Conservation (phyloP, 2,113 vertebrate genomes). For the Columbina picui region DNA sequence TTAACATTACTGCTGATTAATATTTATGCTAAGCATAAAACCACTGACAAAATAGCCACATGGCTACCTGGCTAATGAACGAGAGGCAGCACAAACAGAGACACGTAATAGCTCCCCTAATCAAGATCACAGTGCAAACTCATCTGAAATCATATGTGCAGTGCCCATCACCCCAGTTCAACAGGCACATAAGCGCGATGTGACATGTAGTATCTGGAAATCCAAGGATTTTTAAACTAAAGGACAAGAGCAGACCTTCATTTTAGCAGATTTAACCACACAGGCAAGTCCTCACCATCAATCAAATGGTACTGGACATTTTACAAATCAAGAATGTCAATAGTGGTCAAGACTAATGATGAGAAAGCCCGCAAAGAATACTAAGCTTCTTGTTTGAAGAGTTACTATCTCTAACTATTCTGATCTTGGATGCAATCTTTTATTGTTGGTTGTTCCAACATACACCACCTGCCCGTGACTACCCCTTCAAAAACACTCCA, state of each 20-base stretch:
- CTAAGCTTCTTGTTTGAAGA: neutral
- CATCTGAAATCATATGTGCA: neutral
- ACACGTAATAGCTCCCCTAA: neutral
- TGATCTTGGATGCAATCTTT: neutral
- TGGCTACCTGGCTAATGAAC: neutral
- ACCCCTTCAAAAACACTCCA: neutral
- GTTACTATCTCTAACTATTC: neutral
- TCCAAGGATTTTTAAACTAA: neutral
- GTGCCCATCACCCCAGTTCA: neutral
- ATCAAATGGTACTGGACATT: neutral
- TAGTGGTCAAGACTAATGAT: neutral
- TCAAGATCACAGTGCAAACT: neutral
- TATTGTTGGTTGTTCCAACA: neutral
- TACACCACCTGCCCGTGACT: rapidly evolving
- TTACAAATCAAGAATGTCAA: neutral
- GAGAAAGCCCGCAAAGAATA: neutral
- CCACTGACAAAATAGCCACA: neutral
- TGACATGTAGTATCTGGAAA: neutral
- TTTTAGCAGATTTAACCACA: neutral
- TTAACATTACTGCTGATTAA: neutral
- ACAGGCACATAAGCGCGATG: neutral
- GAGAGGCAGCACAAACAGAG: neutral
- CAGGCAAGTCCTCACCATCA: neutral
- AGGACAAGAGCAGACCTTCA: neutral
- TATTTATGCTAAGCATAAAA: neutral